These are phyloP conservation scores for Urosaurus nigricauda DNA, from an alignment of 2,797 vertebrate genomes.

Conservation along the genomic window DNA sequence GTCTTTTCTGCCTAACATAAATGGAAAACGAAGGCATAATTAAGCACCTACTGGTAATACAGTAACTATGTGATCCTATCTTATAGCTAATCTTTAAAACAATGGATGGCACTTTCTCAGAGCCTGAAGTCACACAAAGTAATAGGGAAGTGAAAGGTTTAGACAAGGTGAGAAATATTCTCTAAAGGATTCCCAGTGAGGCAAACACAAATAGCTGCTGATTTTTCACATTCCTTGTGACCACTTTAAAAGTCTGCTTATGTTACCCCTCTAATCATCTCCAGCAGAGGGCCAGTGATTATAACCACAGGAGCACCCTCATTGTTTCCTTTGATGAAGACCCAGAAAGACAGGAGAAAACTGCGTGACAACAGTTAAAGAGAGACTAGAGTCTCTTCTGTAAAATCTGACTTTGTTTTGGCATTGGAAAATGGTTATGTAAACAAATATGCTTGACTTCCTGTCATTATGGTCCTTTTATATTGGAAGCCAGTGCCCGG, in stretches of 20 bases:
- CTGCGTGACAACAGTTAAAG: slow-evolving; percentile 8
- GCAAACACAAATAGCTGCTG: slow-evolving; percentile 33
- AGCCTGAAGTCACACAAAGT: fast-evolving
- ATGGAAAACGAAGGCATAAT: neutral
- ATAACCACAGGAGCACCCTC: slow-evolving; percentile 40
- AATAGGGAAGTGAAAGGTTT: slow-evolving; percentile 19
- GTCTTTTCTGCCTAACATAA: neutral
- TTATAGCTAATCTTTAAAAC: neutral
- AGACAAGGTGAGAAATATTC: slow-evolving; percentile 42
- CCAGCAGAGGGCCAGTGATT: slow-evolving; percentile 52
- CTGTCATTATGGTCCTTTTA: slow-evolving; percentile 16
- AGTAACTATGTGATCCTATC: neutral
- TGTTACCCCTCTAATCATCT: slow-evolving; percentile 54
- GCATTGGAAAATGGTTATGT: slow-evolving; percentile 26
- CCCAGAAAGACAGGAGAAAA: slow-evolving; percentile 57
- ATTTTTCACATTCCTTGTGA: slow-evolving; percentile 48
- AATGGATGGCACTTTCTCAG: neutral
- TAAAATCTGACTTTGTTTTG: slow-evolving; percentile 24
- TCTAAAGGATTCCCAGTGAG: slow-evolving; percentile 25
- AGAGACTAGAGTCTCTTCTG: slow-evolving; percentile 10
- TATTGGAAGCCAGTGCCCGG: neutral
- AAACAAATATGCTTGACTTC: slow-evolving; percentile 35
- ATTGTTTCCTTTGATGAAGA: slow-evolving; percentile 51
- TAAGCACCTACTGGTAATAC: neutral
- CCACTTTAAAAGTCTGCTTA: slow-evolving; percentile 41